Conservation (phyloP, 53 echinoderm and acorn worm species). For the Luidia sarsii region DNA sequence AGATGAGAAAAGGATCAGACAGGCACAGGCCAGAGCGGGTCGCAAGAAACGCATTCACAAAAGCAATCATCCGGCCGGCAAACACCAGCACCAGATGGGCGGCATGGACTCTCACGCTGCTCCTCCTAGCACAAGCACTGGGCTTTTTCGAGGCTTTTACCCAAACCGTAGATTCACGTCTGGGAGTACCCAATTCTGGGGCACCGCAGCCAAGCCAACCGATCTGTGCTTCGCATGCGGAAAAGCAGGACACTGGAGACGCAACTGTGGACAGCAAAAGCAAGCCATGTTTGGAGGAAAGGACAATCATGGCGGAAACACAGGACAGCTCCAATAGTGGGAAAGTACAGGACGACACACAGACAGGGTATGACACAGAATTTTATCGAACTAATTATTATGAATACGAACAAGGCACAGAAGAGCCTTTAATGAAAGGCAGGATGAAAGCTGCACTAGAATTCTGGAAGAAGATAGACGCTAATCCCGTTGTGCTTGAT, state of each 20-base stretch:
- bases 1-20: too few species aligned
- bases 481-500: constrained; percentile 21
- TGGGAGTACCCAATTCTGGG: too few species aligned
- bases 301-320: not conserved
- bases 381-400: not conserved
- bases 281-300: not conserved
- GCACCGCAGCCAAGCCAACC: too few species aligned
- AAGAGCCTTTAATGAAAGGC: constrained; percentile 6
- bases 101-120: not conserved
- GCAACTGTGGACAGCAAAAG: not conserved
- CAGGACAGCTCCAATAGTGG: too few species aligned
- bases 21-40: constrained; percentile 4
- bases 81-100: not conserved
- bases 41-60: not conserved
- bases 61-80: not conserved
- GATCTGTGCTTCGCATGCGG: too few species aligned
- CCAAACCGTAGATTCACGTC: too few species aligned
- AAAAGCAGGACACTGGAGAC: constrained; percentile 3
- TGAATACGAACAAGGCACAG: too few species aligned
- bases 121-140: too few species aligned
- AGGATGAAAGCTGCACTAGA: not conserved
- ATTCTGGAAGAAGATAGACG: not conserved
- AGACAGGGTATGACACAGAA: not conserved
- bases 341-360: too few species aligned
- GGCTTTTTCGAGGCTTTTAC: too few species aligned